A percentile compares a stretch with the other conserved stretches of the same genome.
phyloP scores from a whole-genome alignment of 2,113 vertebrate species.

The Brachionichthys hirsutus region DNA sequence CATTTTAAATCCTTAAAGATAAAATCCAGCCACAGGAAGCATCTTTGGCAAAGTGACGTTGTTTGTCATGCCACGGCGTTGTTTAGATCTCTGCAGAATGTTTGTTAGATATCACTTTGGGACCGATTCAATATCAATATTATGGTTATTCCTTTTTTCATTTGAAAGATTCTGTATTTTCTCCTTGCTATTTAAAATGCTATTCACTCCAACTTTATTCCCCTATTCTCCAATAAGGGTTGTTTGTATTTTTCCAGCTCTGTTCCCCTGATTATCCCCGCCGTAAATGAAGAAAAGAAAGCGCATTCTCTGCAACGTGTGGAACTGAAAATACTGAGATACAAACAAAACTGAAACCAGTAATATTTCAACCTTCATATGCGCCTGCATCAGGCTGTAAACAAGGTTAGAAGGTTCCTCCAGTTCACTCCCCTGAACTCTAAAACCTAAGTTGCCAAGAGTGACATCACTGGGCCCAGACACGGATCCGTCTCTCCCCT shows the following conservation, averaged over 20 bases:
- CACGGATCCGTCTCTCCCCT: constrained; percentile 52
- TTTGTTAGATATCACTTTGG: constrained; percentile 1
- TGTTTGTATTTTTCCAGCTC: constrained; percentile 51
- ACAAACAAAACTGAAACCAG: constrained; percentile 4
- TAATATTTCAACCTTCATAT: constrained; percentile 19
- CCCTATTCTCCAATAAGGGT: constrained; percentile 54
- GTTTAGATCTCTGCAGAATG: constrained; percentile 34
- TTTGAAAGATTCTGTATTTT: too few species aligned
- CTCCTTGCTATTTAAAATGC: too few species aligned
- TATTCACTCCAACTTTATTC: too few species aligned
- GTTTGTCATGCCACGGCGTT: constrained; percentile 30
- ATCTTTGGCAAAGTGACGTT: constrained; percentile 5
- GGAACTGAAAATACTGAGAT: not conserved
- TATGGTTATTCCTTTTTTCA: too few species aligned
- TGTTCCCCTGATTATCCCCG: constrained; percentile 34
- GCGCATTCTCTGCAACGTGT: not conserved
- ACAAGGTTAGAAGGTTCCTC: constrained; percentile 32
- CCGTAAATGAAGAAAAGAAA: constrained; percentile 21
- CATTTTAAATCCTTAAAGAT: constrained; percentile 32
- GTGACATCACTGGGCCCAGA: constrained; percentile 69
- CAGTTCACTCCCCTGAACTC: constrained; percentile 48
- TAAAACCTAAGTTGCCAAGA: constrained; percentile 44
- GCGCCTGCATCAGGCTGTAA: constrained; percentile 25
- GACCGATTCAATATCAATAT: too few species aligned
- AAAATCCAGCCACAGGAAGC: constrained; percentile 25